These are phyloP conservation scores for Drosophila trapezifrons DNA, from an alignment of 1,140 invertebrate species.

Conservation along the genomic window DNA sequence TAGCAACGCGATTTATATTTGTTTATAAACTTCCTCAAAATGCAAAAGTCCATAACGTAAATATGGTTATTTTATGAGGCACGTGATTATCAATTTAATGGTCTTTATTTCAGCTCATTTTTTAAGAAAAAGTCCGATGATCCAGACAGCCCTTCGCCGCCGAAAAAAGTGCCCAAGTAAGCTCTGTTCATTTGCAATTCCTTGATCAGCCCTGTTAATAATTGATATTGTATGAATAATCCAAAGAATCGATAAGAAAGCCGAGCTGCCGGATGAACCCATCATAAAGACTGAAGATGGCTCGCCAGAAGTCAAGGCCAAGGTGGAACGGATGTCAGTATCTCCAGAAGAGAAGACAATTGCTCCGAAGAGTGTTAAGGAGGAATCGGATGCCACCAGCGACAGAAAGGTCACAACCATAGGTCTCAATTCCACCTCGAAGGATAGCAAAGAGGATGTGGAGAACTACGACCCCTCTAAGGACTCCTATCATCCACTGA, in stretches of 20 bases:
- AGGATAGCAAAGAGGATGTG: constrained; percentile 52
- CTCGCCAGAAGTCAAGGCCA: constrained; percentile 11
- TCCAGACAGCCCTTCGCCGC: constrained; percentile 14
- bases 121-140: constrained; percentile 60
- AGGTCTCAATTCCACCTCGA: constrained; percentile 36
- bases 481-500: constrained; percentile 94
- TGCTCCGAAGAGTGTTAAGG: neutral
- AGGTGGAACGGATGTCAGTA: constrained; percentile 20
- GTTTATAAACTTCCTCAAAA: constrained; percentile 17
- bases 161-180: constrained; percentile 41
- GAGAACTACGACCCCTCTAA: constrained; percentile 91
- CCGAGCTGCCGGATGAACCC: constrained; percentile 4
- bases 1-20: constrained; percentile 15
- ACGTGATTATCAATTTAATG: neutral
- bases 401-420: constrained; percentile 42
- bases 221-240: neutral
- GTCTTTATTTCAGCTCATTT: constrained; percentile 45
- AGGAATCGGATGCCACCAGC: neutral
- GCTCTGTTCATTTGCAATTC: neutral
- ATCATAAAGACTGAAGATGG: constrained; percentile 27
- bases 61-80: neutral
- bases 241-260: constrained; percentile 22
- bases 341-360: constrained; percentile 5
- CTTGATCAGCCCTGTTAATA: neutral
- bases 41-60: constrained; percentile 78